Percentiles rank a stretch among this genome's conserved stretches.
Evolutionary conservation across 1,140 invertebrate species (phyloP).

Genomic region (Prorops nasuta): DNA sequence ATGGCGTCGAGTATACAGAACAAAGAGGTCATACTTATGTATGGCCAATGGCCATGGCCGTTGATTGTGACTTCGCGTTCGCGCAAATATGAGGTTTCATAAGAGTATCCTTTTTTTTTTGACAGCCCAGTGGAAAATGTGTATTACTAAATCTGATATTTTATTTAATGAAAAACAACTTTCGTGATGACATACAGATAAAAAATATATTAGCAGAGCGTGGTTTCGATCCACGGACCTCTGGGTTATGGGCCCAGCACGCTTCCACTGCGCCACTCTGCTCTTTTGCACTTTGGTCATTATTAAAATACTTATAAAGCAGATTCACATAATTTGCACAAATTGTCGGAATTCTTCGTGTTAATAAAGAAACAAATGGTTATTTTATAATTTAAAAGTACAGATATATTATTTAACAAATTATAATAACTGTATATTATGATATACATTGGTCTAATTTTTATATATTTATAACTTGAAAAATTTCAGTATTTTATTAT

Average conservation of each 20-base stretch:
- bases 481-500: too few species aligned
- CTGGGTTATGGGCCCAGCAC: slow-evolving; percentile 98
- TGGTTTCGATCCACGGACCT: slow-evolving; percentile 96
- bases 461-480: too few species aligned
- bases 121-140: neutral
- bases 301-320: neutral
- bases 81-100: too few species aligned
- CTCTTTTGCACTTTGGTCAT: slow-evolving; percentile 27
- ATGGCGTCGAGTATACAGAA: too few species aligned
- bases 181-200: slow-evolving; percentile 17
- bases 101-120: neutral
- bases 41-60: too few species aligned
- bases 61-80: too few species aligned
- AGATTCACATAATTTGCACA: neutral
- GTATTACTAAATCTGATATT: neutral
- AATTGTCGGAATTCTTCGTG: too few species aligned
- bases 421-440: too few species aligned
- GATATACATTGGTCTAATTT: too few species aligned
- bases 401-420: too few species aligned
- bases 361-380: neutral
- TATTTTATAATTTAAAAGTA: slow-evolving; percentile 60
- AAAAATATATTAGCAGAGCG: slow-evolving; percentile 73
- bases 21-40: too few species aligned
- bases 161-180: neutral
- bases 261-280: slow-evolving; percentile 97